Evolutionary conservation across 2,113 vertebrate genomes (phyloP).

Genomic region (Pachypanchax playfairii): DNA sequence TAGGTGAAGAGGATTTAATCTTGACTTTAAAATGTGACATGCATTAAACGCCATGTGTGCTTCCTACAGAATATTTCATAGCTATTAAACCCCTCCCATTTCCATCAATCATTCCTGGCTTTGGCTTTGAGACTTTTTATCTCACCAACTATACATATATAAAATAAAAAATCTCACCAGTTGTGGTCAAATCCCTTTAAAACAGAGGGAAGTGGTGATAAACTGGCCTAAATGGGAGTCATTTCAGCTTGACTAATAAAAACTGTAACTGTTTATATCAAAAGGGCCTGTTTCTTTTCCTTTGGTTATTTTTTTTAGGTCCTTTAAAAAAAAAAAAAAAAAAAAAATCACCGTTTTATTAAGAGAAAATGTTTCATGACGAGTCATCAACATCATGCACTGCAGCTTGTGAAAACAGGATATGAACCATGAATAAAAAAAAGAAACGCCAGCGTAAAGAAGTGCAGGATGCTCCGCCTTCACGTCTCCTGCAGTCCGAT

Average conservation of each 20-base stretch:
- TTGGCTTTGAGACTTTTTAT: constrained; percentile 42
- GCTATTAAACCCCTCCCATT: constrained; percentile 23
- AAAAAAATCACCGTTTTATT: constrained; percentile 19
- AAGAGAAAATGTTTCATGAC: constrained; percentile 39
- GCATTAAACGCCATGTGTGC: constrained; percentile 55
- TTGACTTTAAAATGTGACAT: constrained; percentile 48
- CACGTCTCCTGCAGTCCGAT: background rate
- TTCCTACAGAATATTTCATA: constrained; percentile 35
- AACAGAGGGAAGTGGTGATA: background rate
- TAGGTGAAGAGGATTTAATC: constrained; percentile 39
- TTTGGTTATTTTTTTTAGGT: constrained; percentile 71
- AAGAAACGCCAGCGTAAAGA: constrained; percentile 37
- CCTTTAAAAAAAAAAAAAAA: too few relatives aligned
- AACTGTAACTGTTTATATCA: constrained; percentile 9
- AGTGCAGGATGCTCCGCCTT: constrained; percentile 21
- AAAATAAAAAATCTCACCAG: background rate
- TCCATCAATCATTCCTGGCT: constrained; percentile 46
- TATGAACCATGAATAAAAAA: constrained; percentile 48
- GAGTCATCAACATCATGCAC: constrained; percentile 59
- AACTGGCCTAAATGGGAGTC: constrained; percentile 23
- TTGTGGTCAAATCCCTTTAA: background rate
- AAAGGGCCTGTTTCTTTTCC: constrained; percentile 46
- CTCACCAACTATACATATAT: background rate
- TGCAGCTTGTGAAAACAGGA: constrained; percentile 57
- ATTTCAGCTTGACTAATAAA: constrained; percentile 18